Evolutionary conservation across 2,888 invertebrate genomes (phyloP).

Genomic region (Plutella xylostella): DNA sequence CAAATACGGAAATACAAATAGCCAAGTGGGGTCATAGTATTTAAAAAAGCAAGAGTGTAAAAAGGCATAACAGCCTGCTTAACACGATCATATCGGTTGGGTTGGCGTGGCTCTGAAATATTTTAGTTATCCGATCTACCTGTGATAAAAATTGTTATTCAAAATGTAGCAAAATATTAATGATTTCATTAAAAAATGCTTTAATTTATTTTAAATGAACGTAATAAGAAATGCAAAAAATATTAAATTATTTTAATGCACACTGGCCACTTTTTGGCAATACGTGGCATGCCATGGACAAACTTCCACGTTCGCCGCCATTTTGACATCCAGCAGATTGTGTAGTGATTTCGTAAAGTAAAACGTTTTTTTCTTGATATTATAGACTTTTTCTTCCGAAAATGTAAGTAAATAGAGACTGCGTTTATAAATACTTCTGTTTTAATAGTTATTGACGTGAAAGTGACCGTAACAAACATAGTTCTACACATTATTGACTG

Average conservation of each 20-base stretch:
- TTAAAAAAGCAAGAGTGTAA: too few relatives aligned
- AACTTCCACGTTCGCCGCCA: slow-evolving; percentile 84
- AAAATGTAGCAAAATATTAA: too few relatives aligned
- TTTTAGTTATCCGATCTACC: too few relatives aligned
- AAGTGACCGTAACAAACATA: slow-evolving; percentile 27
- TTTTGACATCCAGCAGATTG: slow-evolving; percentile 84
- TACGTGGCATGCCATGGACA: slow-evolving; percentile 85
- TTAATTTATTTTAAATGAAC: too few relatives aligned
- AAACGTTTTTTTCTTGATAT: slow-evolving; percentile 73
- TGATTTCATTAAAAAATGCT: too few relatives aligned
- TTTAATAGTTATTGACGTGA: slow-evolving; percentile 16
- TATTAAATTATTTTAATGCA: slow-evolving; percentile 16
- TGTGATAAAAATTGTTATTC: too few relatives aligned
- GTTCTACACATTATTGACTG: slow-evolving; percentile 30
- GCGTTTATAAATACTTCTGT: too few relatives aligned
- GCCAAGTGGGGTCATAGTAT: too few relatives aligned
- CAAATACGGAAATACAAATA: too few relatives aligned
- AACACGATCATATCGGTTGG: too few relatives aligned
- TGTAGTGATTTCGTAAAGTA: slow-evolving; percentile 77
- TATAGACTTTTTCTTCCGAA: slow-evolving; percentile 64
- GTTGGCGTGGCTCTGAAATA: too few relatives aligned
- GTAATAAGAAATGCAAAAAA: neutral
- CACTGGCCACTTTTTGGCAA: slow-evolving; percentile 68
- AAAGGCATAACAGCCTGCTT: too few relatives aligned
- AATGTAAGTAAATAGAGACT: slow-evolving; percentile 70